Base-by-base conservation (phyloP, 2,888 invertebrate species). In the Lottia scabra region DNA sequence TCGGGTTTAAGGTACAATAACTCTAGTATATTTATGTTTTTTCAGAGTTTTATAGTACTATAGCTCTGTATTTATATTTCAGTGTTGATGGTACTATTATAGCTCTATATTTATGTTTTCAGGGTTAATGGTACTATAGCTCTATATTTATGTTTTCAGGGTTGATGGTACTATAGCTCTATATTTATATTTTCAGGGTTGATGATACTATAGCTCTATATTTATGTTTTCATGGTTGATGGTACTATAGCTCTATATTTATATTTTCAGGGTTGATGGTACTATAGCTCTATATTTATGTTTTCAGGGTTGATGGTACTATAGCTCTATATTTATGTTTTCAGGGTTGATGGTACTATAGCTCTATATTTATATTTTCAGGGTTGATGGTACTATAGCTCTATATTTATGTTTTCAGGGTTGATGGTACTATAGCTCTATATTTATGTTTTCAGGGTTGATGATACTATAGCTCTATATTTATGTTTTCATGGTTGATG, bases 41-140 rank as follows among this genome's bases (percentile, higher is more conserved):
- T 30, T 30, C 5, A 5, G 30, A n/a, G n/a, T n/a, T 30, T 30
- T 2, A 4, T 6, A 4, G 56, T 16, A 19, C 56, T n/a, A 56
- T 16, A 56, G 19, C 56, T 56, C 56, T 56, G 2, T 16, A 23
- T 26, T 4, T 62, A 46, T 63, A 67, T 43, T 8, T 13, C n/a
- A 86, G 87, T 88, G 80, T 88, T 26, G 88, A 88, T 78, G 87
- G 83, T 15, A 78, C 85, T 71, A n/a, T n/a, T n/a, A 81, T 86
- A 30, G 88, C 87, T 0, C 67, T 89, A 63, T 79, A 83, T 67
- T 83, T 89, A 15, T 75, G 15, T 6, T 27, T 16, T 43, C 66
- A 19, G 86, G 89, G 80, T 88, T 26, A 88, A 89, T 78, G 87
- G 83, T 15, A 79, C 85, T 70, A 81, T 87, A 30, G 88, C 87